These are phyloP conservation scores for Cassiopea andromeda DNA, from an alignment of 30 jellyfish, hydroid and myxozoan species.

Conservation along the genomic window DNA sequence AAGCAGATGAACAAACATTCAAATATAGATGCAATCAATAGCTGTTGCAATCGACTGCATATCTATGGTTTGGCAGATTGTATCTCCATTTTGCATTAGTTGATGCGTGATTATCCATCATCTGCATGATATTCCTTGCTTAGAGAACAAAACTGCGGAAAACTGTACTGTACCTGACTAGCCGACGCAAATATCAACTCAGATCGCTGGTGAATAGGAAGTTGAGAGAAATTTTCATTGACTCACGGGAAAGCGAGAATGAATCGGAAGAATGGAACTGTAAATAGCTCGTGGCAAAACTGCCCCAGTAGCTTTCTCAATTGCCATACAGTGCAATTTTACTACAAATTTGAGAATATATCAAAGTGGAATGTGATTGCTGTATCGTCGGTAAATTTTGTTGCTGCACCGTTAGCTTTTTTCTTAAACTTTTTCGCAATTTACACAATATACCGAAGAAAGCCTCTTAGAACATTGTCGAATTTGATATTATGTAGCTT, in stretches of 20 bases:
- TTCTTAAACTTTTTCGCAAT: slow-evolving; percentile 31
- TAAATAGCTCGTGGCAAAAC: not conserved
- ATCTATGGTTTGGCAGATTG: not conserved
- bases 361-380: slow-evolving; percentile 31
- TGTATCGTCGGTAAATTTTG: slow-evolving; percentile 25
- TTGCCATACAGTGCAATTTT: slow-evolving; percentile 33
- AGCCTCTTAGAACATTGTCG: slow-evolving; percentile 12
- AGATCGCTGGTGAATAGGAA: not conserved
- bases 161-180: too few relatives aligned
- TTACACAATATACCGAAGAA: slow-evolving; percentile 33
- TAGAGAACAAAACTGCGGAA: too few relatives aligned
- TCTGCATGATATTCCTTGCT: too few relatives aligned
- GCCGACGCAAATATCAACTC: too few relatives aligned
- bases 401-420: slow-evolving; percentile 12
- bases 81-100: not conserved
- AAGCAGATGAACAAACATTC: not conserved
- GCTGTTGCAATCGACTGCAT: not conserved
- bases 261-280: not conserved
- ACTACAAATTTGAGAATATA: slow-evolving; percentile 39
- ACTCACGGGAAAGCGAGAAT: not conserved
- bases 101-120: too few relatives aligned
- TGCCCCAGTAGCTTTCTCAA: slow-evolving; percentile 32
- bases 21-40: not conserved
- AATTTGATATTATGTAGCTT: slow-evolving; percentile 35
- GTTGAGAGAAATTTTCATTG: not conserved